Base-by-base conservation (phyloP, 2,113 vertebrate species). In the Rafetus swinhoei region DNA sequence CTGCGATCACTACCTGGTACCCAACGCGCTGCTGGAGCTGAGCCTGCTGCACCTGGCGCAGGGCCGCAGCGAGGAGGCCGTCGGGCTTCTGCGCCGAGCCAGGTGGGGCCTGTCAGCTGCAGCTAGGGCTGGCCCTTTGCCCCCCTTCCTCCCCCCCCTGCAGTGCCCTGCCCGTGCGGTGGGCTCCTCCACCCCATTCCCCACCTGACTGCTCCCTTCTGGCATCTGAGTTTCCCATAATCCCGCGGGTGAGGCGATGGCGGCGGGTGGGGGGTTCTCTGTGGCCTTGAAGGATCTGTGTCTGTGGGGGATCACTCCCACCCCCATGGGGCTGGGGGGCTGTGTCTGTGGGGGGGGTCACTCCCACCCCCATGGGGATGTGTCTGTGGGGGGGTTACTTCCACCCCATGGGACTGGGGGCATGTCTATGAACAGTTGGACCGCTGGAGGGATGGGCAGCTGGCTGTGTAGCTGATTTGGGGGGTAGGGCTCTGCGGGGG, bases 1-100 rank as follows among this genome's bases (percentile, higher is more conserved):
- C 93, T 99, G 98, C 84, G 99, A 99, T 95, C 99, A 99, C 95
- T 99, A 99, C 97, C 95, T 99, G 97, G 98, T 99, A 82, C 99
- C 99, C 53, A 99, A 99, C 59, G 99, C 99, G 3, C 94, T 99
- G 69, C 96, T 99, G 97, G 99, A 99, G 93, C 98, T 99, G 10
- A 98, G 98, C 8, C 97, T 99, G 91, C 96, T 99, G 57, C 99
- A 98, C 95, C 96, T 99, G 96, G 98, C 99, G 25, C 97, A 98
- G 93, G 98, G 98, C 50, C 98, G 98, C 93, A 98, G 89, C 1
- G 98, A 98, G 56, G 99, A 99, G 86, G 99, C 98, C 35, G 94
- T 99, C 81, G 98, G 97, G 96, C 97, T 99, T 53, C 97, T 99
- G 88, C 98, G 99, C 93, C 86, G 97, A 60, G 99, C 99, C 88